These are phyloP conservation scores for Drosophila varians DNA, from an alignment of 1,140 invertebrate genomes.

Conservation along the genomic window DNA sequence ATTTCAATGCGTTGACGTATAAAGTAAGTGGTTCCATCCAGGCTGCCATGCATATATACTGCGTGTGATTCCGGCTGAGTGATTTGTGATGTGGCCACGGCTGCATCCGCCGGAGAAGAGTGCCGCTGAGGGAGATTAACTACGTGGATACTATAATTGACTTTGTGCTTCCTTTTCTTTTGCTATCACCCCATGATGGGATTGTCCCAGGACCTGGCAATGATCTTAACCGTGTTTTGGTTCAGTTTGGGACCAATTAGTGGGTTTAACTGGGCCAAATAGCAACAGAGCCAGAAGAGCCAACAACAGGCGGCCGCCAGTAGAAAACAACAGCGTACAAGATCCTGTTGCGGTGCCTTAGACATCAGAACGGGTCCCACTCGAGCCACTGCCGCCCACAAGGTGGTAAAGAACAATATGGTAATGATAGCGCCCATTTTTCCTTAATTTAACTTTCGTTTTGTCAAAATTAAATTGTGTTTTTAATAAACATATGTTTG, in stretches of 20 bases:
- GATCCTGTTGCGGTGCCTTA: slow-evolving; percentile 92
- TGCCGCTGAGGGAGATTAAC: slow-evolving; percentile 15
- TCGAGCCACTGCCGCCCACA: slow-evolving; percentile 93
- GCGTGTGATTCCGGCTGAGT: not conserved
- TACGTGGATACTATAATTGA: not conserved
- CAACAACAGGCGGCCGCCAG: slow-evolving; percentile 95
- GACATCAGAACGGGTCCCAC: slow-evolving; percentile 93
- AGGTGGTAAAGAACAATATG: slow-evolving; percentile 90
- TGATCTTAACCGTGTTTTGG: slow-evolving; percentile 89
- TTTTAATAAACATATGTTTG: slow-evolving; percentile 29
- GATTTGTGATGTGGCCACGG: slow-evolving; percentile 21
- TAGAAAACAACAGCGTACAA: slow-evolving; percentile 93
- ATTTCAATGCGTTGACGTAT: not conserved
- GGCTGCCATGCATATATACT: not conserved
- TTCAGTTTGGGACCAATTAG: slow-evolving; percentile 93
- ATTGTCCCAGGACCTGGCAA: slow-evolving; percentile 91
- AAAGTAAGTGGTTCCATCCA: slow-evolving; percentile 1
- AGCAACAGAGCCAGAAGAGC: slow-evolving; percentile 97
- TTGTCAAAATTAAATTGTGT: slow-evolving; percentile 31
- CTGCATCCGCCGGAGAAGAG: not conserved
- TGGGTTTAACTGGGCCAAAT: slow-evolving; percentile 97
- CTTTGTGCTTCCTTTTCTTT: slow-evolving; percentile 84
- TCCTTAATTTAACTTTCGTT: slow-evolving; percentile 13
- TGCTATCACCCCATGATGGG: slow-evolving; percentile 37
- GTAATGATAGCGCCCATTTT: slow-evolving; percentile 85